Evolutionary conservation across 1,140 invertebrate species (phyloP).

Genomic region (Zaprionus africanus): DNA sequence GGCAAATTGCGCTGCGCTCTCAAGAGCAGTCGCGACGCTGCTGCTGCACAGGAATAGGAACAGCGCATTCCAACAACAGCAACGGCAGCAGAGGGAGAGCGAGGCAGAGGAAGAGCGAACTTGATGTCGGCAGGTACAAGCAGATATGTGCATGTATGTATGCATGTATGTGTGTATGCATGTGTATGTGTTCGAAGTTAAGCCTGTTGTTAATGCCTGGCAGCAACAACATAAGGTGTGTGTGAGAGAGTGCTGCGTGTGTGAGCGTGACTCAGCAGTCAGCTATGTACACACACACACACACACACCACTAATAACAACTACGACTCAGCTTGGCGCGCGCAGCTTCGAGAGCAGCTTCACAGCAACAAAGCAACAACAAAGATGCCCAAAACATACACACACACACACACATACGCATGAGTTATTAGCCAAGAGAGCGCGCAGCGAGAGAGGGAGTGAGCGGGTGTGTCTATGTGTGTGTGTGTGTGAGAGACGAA

Average conservation of each 20-base stretch:
- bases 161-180: constrained; percentile 1
- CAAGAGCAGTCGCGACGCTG: constrained; percentile 46
- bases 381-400: constrained; percentile 43
- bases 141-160: constrained; percentile 13
- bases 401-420: not conserved
- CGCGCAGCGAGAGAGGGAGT: constrained; percentile 2
- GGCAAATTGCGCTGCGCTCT: constrained; percentile 57
- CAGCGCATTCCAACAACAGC: constrained; percentile 34
- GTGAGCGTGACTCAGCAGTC: constrained; percentile 61
- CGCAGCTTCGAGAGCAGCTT: constrained; percentile 45
- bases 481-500: not conserved
- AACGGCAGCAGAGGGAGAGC: constrained; percentile 19
- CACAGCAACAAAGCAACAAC: constrained; percentile 4
- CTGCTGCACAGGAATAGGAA: constrained; percentile 17
- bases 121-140: constrained; percentile 41
- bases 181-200: constrained; percentile 42
- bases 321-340: constrained; percentile 28
- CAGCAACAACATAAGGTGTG: constrained; percentile 71
- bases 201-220: constrained; percentile 68
- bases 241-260: constrained; percentile 26
- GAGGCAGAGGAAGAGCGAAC: constrained; percentile 1
- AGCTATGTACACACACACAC: constrained; percentile 45
- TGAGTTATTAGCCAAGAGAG: constrained; percentile 11
- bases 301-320: not conserved
- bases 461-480: constrained; percentile 6